phyloP scores from a whole-genome alignment of 2,797 vertebrate genomes.

The Limnodromus scolopaceus region DNA sequence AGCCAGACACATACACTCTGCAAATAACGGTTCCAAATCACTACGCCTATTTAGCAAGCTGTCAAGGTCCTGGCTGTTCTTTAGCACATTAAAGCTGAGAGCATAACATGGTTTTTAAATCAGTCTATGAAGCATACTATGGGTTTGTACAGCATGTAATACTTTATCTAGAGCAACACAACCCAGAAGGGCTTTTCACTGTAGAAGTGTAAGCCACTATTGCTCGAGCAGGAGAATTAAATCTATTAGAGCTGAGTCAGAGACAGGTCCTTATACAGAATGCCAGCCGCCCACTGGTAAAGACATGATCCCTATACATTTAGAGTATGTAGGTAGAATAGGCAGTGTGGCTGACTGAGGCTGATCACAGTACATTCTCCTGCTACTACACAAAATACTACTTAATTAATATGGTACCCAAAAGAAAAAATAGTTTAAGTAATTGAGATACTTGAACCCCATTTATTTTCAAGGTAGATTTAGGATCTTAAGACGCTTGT shows the following conservation, averaged over 20 bases:
- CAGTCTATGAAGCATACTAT: not conserved
- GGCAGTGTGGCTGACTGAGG: not conserved
- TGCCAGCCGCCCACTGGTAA: not conserved
- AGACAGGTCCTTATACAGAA: not conserved
- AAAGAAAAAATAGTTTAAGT: not conserved
- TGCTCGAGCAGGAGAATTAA: constrained; percentile 2
- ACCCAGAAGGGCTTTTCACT: constrained; percentile 16
- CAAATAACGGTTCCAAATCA: not conserved
- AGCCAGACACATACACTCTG: not conserved
- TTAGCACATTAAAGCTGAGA: not conserved
- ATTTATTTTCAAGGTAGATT: not conserved
- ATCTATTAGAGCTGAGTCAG: constrained; percentile 1
- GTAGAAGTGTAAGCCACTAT: not conserved
- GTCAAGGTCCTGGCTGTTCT: constrained; percentile 13
- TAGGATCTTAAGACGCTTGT: not conserved
- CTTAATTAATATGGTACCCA: not conserved
- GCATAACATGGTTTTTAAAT: not conserved
- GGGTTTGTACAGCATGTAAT: not conserved
- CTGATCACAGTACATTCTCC: not conserved
- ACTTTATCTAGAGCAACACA: not conserved
- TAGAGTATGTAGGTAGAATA: not conserved
- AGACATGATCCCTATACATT: not conserved
- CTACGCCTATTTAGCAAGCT: constrained; percentile 3
- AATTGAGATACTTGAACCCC: not conserved
- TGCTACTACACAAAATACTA: not conserved